phyloP scores from a whole-genome alignment of 2,797 vertebrate genomes.

The Smutsia temminckii region DNA sequence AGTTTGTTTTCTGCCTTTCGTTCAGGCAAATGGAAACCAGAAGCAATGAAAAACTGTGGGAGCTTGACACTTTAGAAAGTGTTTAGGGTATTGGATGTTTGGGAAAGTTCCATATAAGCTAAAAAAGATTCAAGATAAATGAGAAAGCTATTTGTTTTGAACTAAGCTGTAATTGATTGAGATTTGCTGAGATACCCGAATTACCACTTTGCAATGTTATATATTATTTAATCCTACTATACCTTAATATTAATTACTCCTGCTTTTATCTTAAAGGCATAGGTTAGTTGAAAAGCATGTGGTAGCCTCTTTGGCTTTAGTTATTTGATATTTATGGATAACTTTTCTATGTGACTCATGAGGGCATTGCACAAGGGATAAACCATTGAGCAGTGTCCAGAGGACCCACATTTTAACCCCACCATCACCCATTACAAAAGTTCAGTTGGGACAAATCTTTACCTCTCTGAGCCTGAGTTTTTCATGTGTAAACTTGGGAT shows the following conservation, averaged over 20 bases:
- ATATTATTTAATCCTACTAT: background rate
- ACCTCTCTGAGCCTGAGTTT: background rate
- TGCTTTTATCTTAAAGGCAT: constrained; percentile 12
- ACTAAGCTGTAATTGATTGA: background rate
- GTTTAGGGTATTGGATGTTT: background rate
- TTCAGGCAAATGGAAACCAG: background rate
- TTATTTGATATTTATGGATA: background rate
- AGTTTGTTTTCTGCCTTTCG: constrained; percentile 6
- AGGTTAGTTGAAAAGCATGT: background rate
- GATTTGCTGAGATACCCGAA: background rate
- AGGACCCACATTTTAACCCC: background rate
- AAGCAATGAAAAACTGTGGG: background rate
- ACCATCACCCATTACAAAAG: background rate
- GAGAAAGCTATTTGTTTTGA: constrained; percentile 2
- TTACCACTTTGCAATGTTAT: background rate
- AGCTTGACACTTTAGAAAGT: background rate
- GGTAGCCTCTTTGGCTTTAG: background rate
- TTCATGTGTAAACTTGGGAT: background rate
- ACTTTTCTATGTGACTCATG: background rate
- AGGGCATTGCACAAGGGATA: background rate
- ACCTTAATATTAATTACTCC: background rate
- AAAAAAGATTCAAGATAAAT: background rate
- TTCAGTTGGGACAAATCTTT: background rate
- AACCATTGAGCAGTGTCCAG: background rate
- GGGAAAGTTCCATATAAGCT: background rate